Conservation (phyloP, 2,113 vertebrate species). For the Muscicapa adusta region DNA sequence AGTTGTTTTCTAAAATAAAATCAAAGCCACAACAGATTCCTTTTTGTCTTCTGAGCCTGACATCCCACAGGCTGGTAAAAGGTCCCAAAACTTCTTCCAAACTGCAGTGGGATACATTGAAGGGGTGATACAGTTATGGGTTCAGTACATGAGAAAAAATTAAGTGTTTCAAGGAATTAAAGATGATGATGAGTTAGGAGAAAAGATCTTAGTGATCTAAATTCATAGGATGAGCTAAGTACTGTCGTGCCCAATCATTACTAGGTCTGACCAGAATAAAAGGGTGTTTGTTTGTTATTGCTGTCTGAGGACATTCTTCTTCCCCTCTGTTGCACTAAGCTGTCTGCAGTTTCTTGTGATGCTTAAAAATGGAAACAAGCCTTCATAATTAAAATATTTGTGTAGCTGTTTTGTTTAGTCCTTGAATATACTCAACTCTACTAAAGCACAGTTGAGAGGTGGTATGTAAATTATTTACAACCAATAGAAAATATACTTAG, state of each 20-base stretch:
- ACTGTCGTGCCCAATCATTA: neutral
- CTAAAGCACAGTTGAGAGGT: neutral
- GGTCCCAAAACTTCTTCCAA: neutral
- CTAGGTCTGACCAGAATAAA: slow-evolving; percentile 41
- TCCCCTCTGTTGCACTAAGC: slow-evolving; percentile 13
- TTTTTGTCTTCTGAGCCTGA: neutral
- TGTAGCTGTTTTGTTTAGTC: neutral
- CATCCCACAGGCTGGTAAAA: neutral
- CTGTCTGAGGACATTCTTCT: slow-evolving; percentile 41
- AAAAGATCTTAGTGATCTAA: slow-evolving; percentile 18
- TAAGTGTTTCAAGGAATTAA: neutral
- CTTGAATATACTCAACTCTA: neutral
- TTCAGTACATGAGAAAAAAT: neutral
- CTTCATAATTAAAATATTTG: neutral
- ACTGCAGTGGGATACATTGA: neutral
- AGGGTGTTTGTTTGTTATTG: slow-evolving; percentile 38
- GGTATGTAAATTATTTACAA: neutral
- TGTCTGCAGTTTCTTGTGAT: neutral
- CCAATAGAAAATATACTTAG: neutral
- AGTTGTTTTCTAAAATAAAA: neutral
- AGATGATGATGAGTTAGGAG: neutral
- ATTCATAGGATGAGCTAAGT: slow-evolving; percentile 12
- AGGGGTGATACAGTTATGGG: neutral
- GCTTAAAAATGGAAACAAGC: slow-evolving; percentile 20
- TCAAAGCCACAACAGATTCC: neutral